Evolutionary conservation across 2,797 vertebrate species (phyloP).

Genomic region (Pogoniulus pusillus): DNA sequence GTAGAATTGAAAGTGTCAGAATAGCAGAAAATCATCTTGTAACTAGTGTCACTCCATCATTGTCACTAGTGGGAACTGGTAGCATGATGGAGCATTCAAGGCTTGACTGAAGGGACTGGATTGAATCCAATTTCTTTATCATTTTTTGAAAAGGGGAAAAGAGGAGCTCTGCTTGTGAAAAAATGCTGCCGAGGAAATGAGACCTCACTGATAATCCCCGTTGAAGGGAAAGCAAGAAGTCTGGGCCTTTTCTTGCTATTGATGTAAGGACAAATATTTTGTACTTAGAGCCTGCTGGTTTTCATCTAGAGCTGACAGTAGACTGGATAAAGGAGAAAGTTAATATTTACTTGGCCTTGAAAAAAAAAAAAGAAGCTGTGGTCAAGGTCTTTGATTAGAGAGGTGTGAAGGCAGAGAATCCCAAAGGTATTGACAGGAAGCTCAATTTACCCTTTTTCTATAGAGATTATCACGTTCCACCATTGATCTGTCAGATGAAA

Average conservation of each 20-base stretch:
- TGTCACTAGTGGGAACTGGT: slow-evolving; percentile 1
- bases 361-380: neutral
- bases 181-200: neutral
- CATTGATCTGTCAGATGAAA: neutral
- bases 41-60: slow-evolving; percentile 36
- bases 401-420: neutral
- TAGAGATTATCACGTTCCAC: neutral
- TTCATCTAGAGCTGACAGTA: neutral
- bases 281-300: neutral
- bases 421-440: neutral
- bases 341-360: slow-evolving; percentile 16
- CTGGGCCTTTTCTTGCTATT: neutral
- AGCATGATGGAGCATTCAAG: neutral
- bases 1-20: slow-evolving; percentile 40
- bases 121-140: slow-evolving; percentile 20
- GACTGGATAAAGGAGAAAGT: slow-evolving; percentile 10
- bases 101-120: slow-evolving; percentile 17
- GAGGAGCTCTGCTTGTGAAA: neutral
- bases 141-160: neutral
- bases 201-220: neutral
- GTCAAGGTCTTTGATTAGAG: neutral
- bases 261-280: slow-evolving; percentile 18
- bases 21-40: slow-evolving; percentile 37
- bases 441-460: neutral
- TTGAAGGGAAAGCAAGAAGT: neutral